These are phyloP conservation scores for Drosophila suboccidentalis DNA, from an alignment of 2,888 invertebrate species.

Conservation along the genomic window DNA sequence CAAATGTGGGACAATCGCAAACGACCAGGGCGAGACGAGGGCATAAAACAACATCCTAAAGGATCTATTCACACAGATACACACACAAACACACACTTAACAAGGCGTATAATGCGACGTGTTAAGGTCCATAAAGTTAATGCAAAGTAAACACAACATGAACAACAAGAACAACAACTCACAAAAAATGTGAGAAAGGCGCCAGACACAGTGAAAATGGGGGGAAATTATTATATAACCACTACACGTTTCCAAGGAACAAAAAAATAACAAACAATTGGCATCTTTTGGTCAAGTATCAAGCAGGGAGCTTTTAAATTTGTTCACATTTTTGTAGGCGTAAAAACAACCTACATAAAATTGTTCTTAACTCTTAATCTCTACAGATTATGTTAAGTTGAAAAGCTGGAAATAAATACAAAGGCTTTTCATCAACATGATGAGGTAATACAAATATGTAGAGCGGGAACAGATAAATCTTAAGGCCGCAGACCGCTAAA, in stretches of 20 bases:
- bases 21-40: conserved; percentile 8
- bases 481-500: conserved; percentile 4
- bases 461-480: background rate
- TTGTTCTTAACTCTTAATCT: conserved; percentile 10
- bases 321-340: background rate
- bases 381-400: conserved; percentile 10
- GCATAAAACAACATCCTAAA: conserved; percentile 32
- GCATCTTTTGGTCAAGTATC: conserved; percentile 4
- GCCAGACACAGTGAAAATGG: conserved; percentile 28
- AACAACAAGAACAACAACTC: conserved; percentile 24
- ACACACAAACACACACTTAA: conserved; percentile 26
- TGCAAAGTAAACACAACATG: conserved; percentile 60
- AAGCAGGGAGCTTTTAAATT: conserved; percentile 8
- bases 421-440: conserved; percentile 5
- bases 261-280: conserved; percentile 23
- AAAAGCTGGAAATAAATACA: conserved; percentile 5
- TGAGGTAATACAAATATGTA: background rate
- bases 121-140: conserved; percentile 75
- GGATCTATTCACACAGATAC: conserved; percentile 35
- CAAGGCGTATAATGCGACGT: conserved; percentile 57
- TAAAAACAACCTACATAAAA: background rate
- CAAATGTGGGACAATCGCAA: conserved; percentile 54
- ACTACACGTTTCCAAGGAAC: conserved; percentile 27
- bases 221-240: conserved; percentile 20
- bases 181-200: conserved; percentile 17